These are phyloP conservation scores for Nothobranchius kuhntae DNA, from an alignment of 2,113 vertebrate genomes.

Conservation along the genomic window DNA sequence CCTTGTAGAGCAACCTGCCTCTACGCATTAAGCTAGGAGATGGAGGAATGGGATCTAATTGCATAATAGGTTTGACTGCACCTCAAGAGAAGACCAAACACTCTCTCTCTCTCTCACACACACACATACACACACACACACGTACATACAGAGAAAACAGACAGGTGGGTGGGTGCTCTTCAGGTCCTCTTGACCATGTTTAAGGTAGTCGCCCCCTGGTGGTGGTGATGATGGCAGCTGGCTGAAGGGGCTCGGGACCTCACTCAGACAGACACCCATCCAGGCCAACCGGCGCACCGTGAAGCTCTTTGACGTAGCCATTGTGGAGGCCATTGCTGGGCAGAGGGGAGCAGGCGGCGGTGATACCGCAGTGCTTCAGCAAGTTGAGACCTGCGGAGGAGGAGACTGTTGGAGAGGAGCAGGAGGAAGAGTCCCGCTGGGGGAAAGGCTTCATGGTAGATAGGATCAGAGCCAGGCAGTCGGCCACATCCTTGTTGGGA, in stretches of 20 bases:
- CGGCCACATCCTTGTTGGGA: conserved; percentile 98
- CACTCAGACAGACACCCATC: conserved; percentile 95
- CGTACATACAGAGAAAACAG: conserved; percentile 72
- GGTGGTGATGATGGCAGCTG: conserved; percentile 68
- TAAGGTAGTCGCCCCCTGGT: conserved; percentile 71
- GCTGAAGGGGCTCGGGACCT: conserved; percentile 51
- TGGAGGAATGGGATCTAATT: conserved; percentile 77
- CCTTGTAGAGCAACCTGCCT: conserved; percentile 72
- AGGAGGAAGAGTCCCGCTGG: conserved; percentile 86
- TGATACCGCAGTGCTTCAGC: conserved; percentile 96
- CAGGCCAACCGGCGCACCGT: conserved; percentile 84
- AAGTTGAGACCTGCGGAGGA: conserved; percentile 91
- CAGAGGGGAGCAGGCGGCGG: conserved; percentile 82
- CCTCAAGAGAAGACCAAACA: conserved; percentile 79
- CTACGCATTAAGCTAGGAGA: conserved; percentile 66
- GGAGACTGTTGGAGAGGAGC: conserved; percentile 80
- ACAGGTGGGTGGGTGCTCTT: conserved; percentile 75
- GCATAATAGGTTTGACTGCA: conserved; percentile 83
- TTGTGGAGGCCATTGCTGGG: conserved; percentile 86
- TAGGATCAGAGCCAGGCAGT: conserved; percentile 99
- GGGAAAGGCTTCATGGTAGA: conserved; percentile 99
- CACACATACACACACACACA: conserved; percentile 58
- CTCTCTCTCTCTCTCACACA: conserved; percentile 54
- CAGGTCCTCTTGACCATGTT: conserved; percentile 74
- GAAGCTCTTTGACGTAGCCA: conserved; percentile 89